Percentiles rank a stretch among this genome's conserved stretches.
phyloP scores from a whole-genome alignment of 2,113 vertebrate genomes.

The Elaphurus davidianus region DNA sequence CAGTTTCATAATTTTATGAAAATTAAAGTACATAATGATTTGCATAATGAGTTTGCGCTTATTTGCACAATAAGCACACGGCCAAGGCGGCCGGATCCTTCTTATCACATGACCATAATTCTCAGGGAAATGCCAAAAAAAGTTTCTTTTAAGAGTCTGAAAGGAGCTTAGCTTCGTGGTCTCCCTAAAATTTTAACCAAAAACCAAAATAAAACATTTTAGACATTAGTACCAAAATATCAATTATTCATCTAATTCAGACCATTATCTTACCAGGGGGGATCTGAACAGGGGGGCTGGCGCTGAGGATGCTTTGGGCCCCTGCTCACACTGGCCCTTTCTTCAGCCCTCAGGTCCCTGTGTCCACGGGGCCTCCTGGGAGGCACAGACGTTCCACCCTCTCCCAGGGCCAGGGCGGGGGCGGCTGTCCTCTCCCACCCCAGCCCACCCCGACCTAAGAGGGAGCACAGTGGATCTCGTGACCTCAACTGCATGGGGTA shows the following conservation, averaged over 20 bases:
- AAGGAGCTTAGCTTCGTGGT: neutral
- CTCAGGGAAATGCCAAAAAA: neutral
- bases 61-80: neutral
- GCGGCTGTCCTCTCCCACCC: neutral
- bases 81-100: neutral
- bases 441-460: fast-evolving
- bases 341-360: neutral
- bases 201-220: neutral
- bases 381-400: fast-evolving
- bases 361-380: fast-evolving
- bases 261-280: neutral
- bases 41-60: neutral
- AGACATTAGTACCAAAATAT: neutral
- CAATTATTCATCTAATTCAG: neutral
- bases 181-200: neutral
- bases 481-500: fast-evolving
- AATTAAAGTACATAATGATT: neutral
- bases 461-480: fast-evolving
- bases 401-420: fast-evolving
- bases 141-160: neutral
- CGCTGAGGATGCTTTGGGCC: fast-evolving
- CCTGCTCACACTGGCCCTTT: fast-evolving
- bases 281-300: fast-evolving
- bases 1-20: neutral
- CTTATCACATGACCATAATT: neutral